These are phyloP conservation scores for Andricus quercusramuli DNA, from an alignment of 2,888 invertebrate genomes.

Conservation along the genomic window DNA sequence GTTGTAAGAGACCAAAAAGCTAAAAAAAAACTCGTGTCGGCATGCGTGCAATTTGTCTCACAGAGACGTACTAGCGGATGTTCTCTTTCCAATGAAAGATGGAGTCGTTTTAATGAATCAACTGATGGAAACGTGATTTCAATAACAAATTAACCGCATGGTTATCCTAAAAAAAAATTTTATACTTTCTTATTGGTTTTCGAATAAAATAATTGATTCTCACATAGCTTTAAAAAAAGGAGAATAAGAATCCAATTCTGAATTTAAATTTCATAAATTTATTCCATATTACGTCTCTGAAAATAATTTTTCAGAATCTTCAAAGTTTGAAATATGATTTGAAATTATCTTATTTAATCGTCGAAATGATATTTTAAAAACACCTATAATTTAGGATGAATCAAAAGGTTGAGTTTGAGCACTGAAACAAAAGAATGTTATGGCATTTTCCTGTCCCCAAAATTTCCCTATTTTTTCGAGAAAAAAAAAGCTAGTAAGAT, in stretches of 20 bases:
- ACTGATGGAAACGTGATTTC: constrained; percentile 10
- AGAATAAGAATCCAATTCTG: not conserved
- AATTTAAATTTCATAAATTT: not conserved
- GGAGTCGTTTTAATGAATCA: constrained; percentile 18
- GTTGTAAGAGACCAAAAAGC: not conserved
- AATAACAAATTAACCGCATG: constrained; percentile 10
- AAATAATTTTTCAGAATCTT: no score
- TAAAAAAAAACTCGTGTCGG: constrained; percentile 48
- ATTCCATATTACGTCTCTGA: no score
- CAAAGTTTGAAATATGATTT: no score
- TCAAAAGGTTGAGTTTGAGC: no score
- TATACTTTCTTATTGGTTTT: not conserved
- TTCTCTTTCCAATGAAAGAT: constrained; percentile 47
- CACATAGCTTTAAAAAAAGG: not conserved
- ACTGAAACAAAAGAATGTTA: no score
- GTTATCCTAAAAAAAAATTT: not conserved
- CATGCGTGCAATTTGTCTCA: constrained; percentile 50
- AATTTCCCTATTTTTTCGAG: no score
- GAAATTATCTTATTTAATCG: no score
- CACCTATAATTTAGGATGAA: no score
- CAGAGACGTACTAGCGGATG: constrained; percentile 47
- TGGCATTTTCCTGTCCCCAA: no score
- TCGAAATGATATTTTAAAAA: no score
- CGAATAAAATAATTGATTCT: not conserved
- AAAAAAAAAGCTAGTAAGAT: not conserved